Evolutionary conservation across 2,113 vertebrate genomes (phyloP), one percentile per base, ranked within the genome.

Genomic region (Callospermophilus lateralis): DNA sequence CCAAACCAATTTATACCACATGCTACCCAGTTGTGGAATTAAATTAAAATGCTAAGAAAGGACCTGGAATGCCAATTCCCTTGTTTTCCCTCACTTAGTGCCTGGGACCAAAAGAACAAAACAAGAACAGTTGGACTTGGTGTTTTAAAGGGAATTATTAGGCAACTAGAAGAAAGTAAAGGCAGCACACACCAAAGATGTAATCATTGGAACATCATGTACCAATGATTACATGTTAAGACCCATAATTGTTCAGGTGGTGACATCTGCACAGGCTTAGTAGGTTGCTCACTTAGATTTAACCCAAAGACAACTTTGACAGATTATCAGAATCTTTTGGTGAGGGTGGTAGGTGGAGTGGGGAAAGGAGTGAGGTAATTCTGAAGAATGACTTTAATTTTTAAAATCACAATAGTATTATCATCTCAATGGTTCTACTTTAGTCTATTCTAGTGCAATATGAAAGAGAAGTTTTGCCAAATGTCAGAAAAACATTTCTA

Each of bases 361-460:
- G 74, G 70, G n/a, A 96, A 95, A 96, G 58, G 34, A 86, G 26
- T 94, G 92, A 93, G 84, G 67, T 92, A 90, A 96, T 96, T 97
- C 94, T 37, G 7, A 68, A 91, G 93, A 97, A 93, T 79, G 78
- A 95, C 72, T 96, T 94, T 74, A 92, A 79, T 58, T 73, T 55
- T 93, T 77, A 32, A 61, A 96, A 95, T 76, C 37, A 88, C 45
- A 96, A 83, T 42, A 68, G 42, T 65, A 80, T 89, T 65, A 80
- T 91, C 39, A 86, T 72, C 65, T 93, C 84, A 63, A 73, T 93
- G 79, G n/a, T 70, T 90, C 79, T 89, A 78, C 65, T 89, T 51
- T 3, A 89, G 78, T 45, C 51, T 81, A 39, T 87, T 94, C 26
- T 76, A 92, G 74, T 34, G 48, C 45, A 45, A 45, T 3, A 8